Percentiles rank a stretch among this genome's conserved stretches.
Evolutionary conservation across 2,888 invertebrate species (phyloP).

Genomic region (Chouioia cunea): DNA sequence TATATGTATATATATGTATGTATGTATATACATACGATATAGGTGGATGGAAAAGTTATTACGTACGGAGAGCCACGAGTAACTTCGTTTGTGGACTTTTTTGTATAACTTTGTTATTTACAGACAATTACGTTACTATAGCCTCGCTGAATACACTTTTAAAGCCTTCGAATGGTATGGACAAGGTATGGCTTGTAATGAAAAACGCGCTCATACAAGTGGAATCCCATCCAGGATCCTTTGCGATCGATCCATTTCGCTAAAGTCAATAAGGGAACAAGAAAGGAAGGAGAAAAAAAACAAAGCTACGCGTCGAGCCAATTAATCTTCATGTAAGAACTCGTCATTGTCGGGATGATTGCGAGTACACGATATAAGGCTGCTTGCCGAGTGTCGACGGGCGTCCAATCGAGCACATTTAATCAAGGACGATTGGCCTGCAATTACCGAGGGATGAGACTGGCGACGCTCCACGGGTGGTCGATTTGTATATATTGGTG

Average conservation of each 20-base stretch:
- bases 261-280: no score
- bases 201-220: no score
- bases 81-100: neutral
- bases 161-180: no score
- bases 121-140: no score
- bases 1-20: neutral
- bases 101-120: no score
- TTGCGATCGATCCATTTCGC: no score
- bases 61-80: neutral
- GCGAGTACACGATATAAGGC: constrained; percentile 24
- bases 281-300: no score
- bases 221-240: no score
- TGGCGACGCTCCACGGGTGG: no score
- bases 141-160: no score
- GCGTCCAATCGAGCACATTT: constrained; percentile 43
- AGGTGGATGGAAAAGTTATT: neutral
- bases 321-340: constrained; percentile 34
- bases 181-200: no score
- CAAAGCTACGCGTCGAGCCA: neutral
- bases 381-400: constrained; percentile 16
- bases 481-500: no score
- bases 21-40: neutral
- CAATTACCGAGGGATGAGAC: neutral
- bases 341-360: constrained; percentile 30
- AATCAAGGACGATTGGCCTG: constrained; percentile 26